Conservation (phyloP, 2,113 vertebrate species). For the Ia io region DNA sequence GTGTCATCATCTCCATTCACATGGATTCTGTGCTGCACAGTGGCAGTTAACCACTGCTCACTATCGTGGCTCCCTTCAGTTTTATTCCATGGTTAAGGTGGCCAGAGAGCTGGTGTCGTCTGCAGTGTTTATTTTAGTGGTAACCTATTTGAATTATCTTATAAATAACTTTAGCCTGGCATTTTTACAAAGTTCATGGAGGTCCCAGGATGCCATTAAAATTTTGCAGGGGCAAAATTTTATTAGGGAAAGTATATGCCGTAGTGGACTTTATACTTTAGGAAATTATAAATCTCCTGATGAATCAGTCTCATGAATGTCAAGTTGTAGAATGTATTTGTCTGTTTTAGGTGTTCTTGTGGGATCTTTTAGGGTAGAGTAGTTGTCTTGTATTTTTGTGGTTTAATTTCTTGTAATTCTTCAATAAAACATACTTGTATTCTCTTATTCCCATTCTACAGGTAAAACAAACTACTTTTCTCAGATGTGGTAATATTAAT, state of each 20-base stretch:
- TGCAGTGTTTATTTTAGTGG: background rate
- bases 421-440: background rate
- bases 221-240: background rate
- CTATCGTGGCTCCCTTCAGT: background rate
- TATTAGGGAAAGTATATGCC: background rate
- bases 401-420: background rate
- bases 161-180: background rate
- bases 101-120: background rate
- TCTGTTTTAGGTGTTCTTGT: background rate
- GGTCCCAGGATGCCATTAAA: background rate
- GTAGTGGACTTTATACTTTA: background rate
- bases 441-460: background rate
- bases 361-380: background rate
- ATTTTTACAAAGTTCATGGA: background rate
- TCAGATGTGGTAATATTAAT: background rate
- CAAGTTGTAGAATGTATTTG: background rate
- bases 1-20: background rate
- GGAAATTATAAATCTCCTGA: background rate
- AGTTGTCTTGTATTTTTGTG: background rate
- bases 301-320: background rate
- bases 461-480: background rate
- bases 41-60: background rate
- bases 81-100: background rate
- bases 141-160: background rate
- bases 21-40: fast-evolving